These are phyloP conservation scores for Galeruca laticollis DNA, from an alignment of 2,888 invertebrate genomes.

Conservation along the genomic window DNA sequence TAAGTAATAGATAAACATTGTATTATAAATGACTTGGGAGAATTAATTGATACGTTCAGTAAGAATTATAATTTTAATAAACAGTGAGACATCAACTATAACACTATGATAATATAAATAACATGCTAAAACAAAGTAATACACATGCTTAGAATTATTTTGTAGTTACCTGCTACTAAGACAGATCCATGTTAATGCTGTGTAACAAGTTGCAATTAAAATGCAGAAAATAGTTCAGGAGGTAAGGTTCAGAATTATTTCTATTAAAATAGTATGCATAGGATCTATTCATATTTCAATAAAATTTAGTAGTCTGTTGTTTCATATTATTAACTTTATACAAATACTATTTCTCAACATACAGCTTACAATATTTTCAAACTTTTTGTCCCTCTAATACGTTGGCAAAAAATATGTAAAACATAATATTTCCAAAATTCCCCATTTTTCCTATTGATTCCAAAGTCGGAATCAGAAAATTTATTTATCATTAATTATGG, in stretches of 20 bases:
- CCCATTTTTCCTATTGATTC: too few species aligned
- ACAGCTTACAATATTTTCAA: neutral
- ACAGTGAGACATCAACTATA: too few species aligned
- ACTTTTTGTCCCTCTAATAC: too few species aligned
- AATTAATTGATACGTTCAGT: too few species aligned
- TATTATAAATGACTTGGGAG: too few species aligned
- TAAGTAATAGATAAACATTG: too few species aligned
- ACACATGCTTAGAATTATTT: constrained; percentile 29
- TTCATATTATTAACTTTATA: neutral
- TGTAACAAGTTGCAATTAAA: constrained; percentile 33
- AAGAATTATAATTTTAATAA: too few species aligned
- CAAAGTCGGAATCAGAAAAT: too few species aligned
- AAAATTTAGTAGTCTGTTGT: neutral
- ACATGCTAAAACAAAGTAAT: constrained; percentile 10
- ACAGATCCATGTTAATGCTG: constrained; percentile 43
- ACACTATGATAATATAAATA: neutral
- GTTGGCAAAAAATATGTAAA: too few species aligned
- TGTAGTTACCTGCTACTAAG: constrained; percentile 48
- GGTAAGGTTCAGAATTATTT: constrained; percentile 12
- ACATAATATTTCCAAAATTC: too few species aligned
- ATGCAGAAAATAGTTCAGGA: constrained; percentile 37
- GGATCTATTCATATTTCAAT: neutral
- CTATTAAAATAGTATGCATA: neutral
- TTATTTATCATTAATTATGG: too few species aligned
- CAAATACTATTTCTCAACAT: neutral